These are phyloP conservation scores for Plebejus anna DNA, from an alignment of 2,888 invertebrate species.

Conservation along the genomic window DNA sequence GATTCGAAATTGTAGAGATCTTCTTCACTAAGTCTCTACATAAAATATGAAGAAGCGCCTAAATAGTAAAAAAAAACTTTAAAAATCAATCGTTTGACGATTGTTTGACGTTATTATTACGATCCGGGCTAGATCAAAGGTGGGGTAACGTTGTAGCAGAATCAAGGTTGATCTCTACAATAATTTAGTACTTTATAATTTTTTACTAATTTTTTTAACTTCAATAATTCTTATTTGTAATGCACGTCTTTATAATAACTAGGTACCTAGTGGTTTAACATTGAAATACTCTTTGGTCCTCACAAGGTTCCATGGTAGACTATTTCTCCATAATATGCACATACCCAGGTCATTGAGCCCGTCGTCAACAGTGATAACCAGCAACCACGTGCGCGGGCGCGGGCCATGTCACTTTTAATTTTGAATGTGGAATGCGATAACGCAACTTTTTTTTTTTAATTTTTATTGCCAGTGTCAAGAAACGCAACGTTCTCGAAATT, in stretches of 20 bases:
- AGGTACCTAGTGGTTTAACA: not conserved
- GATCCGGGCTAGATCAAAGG: too few species aligned
- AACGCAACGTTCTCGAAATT: not conserved
- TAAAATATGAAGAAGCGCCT: too few species aligned
- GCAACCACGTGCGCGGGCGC: not conserved
- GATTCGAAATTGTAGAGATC: not conserved
- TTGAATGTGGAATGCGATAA: not conserved
- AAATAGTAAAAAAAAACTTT: too few species aligned
- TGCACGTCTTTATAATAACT: not conserved
- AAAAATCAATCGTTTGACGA: too few species aligned
- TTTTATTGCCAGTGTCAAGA: not conserved
- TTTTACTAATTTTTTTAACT: too few species aligned
- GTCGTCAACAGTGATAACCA: not conserved
- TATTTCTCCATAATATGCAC: not conserved
- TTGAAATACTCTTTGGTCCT: not conserved
- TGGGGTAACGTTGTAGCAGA: too few species aligned
- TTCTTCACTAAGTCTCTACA: too few species aligned
- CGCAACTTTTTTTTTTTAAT: not conserved
- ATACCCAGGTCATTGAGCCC: not conserved
- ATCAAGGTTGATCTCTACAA: too few species aligned
- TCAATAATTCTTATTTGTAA: too few species aligned
- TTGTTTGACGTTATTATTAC: too few species aligned
- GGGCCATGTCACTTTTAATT: not conserved
- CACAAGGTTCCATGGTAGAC: not conserved
- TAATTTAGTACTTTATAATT: too few species aligned